Evolutionary conservation across 2,797 vertebrate genomes (phyloP), one percentile per base, ranked within the genome.

Genomic region (Gephyroberyx darwinii): DNA sequence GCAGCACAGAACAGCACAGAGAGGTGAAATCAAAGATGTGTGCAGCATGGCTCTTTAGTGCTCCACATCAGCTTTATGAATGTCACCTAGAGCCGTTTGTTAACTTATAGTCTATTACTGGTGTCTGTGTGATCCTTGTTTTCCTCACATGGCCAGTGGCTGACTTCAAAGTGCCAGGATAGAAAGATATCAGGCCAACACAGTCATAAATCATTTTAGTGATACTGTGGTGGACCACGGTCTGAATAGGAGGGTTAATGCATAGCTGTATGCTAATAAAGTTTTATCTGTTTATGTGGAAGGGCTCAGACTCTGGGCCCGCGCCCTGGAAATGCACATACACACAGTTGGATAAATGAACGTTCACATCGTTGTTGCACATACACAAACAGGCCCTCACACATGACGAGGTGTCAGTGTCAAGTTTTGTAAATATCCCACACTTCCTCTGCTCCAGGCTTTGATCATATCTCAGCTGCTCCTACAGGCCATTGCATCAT

Each of bases 1-100:
- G 71, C 74, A 85, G 75, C 69, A 50, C 68, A 75, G 81, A 87
- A 78, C 81, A 87, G 69, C n/a, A 26, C 79, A 87, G 66, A 84
- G 75, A 51, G 74, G 31, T 74, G 72, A 67, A 75, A 83, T 81
- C 77, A 13, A 70, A 87, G 77, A 57, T 50, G 80, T 69, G 71
- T 66, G 45, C 41, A 68, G 75, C 74, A 12, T 14, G 8, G 50
- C 81, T 81, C 69, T 68, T 80, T 52, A 67, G 54, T 13, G 51
- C 58, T 22, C 31, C 35, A 43, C 62, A 7, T 60, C 35, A 0
- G 51, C 57, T 81, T 80, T 59, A 62, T 63, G 52, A 53, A 22
- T 17, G 26, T 77, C 39, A 61, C 12, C 33, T 52, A 2, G 45
- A 14, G 63, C 64, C 30, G 59, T 68, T 62, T 72, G 64, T 39